A percentile compares a stretch with the other conserved stretches of the same genome.
phyloP scores from a whole-genome alignment of 2,113 vertebrate species.

The Toxotes jaculatrix region DNA sequence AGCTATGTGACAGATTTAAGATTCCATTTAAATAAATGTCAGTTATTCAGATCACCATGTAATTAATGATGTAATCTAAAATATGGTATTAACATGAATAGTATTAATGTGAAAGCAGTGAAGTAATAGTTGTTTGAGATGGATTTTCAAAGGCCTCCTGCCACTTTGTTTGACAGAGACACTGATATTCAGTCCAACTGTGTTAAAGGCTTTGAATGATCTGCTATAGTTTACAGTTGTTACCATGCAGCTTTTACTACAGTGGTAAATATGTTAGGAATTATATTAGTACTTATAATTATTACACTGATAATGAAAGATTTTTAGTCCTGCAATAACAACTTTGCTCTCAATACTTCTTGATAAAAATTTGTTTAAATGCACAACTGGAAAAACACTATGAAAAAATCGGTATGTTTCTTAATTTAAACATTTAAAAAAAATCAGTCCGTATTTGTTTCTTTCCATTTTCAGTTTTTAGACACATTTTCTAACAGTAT shows the following conservation, averaged over 20 bases:
- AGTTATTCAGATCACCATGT: not conserved
- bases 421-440: not conserved
- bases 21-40: not conserved
- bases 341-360: too few relatives aligned
- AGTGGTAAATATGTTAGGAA: not conserved
- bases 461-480: not conserved
- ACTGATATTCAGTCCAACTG: not conserved
- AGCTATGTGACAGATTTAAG: not conserved
- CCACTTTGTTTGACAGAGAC: not conserved
- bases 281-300: not conserved
- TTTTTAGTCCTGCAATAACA: not conserved
- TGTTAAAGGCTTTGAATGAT: not conserved
- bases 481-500: not conserved
- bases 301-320: not conserved
- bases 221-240: slow-evolving; percentile 3
- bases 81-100: not conserved
- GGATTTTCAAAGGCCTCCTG: not conserved
- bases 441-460: not conserved
- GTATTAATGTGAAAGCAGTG: not conserved
- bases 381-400: too few relatives aligned
- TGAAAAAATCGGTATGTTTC: not conserved
- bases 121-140: not conserved
- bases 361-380: too few relatives aligned
- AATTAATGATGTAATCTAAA: too few relatives aligned
- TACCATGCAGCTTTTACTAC: not conserved